A percentile compares a stretch with the other conserved stretches of the same genome.
These are phyloP conservation scores for Callyntrura sp. DNA, from an alignment of 2,888 invertebrate genomes.

Conservation along the genomic window DNA sequence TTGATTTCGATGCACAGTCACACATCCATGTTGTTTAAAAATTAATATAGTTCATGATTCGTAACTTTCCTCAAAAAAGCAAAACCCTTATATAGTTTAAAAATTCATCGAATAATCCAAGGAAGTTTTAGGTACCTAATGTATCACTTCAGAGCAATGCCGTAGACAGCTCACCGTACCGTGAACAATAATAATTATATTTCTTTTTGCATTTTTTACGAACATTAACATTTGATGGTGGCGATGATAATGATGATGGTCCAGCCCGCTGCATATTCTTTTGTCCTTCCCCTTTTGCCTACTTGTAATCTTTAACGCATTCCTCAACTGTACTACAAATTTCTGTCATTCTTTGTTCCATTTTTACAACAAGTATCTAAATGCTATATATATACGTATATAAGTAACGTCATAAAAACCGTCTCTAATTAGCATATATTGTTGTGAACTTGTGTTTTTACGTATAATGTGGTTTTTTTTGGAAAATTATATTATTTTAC, in stretches of 20 bases:
- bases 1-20: conserved; percentile 70
- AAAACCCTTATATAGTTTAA: conserved; percentile 29
- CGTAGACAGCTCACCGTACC: conserved; percentile 58
- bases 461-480: neutral
- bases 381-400: too few relatives aligned
- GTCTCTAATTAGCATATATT: too few relatives aligned
- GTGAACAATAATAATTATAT: conserved; percentile 62
- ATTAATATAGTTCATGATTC: conserved; percentile 44
- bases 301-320: neutral
- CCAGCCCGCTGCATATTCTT: conserved; percentile 3
- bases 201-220: neutral
- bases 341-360: conserved; percentile 51
- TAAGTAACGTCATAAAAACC: too few relatives aligned
- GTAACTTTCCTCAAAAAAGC: neutral
- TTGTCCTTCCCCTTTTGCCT: neutral
- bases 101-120: conserved; percentile 62
- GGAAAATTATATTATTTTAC: neutral
- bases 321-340: neutral
- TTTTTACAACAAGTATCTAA: conserved; percentile 7
- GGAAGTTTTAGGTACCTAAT: conserved; percentile 79
- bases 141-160: conserved; percentile 77
- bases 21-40: conserved; percentile 43
- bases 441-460: too few relatives aligned
- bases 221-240: conserved; percentile 13
- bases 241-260: conserved; percentile 28